phyloP scores from a whole-genome alignment of 2,888 invertebrate genomes.

The Drosophila colorata region DNA sequence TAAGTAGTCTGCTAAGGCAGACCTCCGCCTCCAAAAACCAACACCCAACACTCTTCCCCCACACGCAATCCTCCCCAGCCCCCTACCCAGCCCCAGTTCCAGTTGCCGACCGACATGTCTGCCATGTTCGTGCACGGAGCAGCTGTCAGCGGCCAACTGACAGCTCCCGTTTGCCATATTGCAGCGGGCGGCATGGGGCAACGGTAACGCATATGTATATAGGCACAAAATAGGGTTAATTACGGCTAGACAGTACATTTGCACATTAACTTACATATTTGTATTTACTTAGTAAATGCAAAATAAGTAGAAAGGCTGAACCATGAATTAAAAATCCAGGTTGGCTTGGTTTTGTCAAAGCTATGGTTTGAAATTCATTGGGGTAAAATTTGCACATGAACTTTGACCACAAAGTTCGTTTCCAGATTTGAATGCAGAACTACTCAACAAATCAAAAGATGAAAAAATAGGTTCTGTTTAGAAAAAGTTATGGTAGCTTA shows the following conservation, averaged over 20 bases:
- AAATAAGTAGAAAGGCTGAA: background rate
- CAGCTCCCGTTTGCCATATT: slow-evolving; percentile 62
- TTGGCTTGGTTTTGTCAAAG: no score
- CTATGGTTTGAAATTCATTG: no score
- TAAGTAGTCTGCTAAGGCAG: slow-evolving; percentile 61
- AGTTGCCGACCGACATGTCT: slow-evolving; percentile 24
- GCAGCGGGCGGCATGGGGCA: slow-evolving; percentile 17
- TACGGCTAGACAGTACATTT: background rate
- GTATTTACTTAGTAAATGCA: background rate
- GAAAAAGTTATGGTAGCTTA: background rate
- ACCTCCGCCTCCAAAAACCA: slow-evolving; percentile 3
- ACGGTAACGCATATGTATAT: background rate
- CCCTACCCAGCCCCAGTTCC: slow-evolving; percentile 1
- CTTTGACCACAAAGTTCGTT: no score
- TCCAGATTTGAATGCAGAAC: no score
- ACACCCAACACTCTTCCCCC: slow-evolving; percentile 1
- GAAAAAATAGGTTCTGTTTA: no score
- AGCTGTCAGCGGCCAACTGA: slow-evolving; percentile 71
- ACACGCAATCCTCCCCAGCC: background rate
- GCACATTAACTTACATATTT: background rate
- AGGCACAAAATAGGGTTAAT: slow-evolving; percentile 31
- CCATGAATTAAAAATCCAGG: no score
- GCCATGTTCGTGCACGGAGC: slow-evolving; percentile 58
- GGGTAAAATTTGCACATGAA: no score
- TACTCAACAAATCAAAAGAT: no score